Evolutionary conservation across 2,797 vertebrate genomes (phyloP).

Genomic region (Anabacerthia variegaticeps): DNA sequence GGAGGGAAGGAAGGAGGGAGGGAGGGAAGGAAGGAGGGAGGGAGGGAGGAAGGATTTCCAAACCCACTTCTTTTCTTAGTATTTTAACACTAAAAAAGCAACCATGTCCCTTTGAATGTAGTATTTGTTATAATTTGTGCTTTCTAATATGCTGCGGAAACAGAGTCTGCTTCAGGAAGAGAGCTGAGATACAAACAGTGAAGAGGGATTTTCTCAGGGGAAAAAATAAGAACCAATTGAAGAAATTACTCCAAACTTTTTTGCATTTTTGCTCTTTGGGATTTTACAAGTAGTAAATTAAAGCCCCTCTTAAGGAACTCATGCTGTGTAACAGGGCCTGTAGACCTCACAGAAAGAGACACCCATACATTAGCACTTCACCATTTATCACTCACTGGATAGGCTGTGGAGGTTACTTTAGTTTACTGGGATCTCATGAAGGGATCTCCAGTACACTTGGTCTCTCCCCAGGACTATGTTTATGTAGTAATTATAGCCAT

Average conservation of each 20-base stretch:
- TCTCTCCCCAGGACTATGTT: conserved; percentile 52
- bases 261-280: neutral
- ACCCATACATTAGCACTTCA: neutral
- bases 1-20: too few relatives aligned
- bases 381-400: conserved; percentile 33
- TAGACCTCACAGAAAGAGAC: conserved; percentile 63
- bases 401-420: neutral
- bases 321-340: neutral
- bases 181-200: neutral
- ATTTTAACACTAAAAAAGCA: neutral
- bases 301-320: neutral
- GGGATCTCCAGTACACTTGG: conserved; percentile 31
- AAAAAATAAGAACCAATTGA: neutral
- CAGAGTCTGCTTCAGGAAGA: neutral
- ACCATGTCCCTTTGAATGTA: neutral
- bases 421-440: conserved; percentile 32
- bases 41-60: neutral
- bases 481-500: conserved; percentile 69
- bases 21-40: too few relatives aligned
- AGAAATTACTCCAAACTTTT: neutral
- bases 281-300: neutral
- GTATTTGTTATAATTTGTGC: neutral
- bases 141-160: neutral
- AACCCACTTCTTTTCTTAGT: neutral
- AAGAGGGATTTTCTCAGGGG: neutral